Evolutionary conservation across 2,797 vertebrate species (phyloP).

Genomic region (Argya squamiceps): DNA sequence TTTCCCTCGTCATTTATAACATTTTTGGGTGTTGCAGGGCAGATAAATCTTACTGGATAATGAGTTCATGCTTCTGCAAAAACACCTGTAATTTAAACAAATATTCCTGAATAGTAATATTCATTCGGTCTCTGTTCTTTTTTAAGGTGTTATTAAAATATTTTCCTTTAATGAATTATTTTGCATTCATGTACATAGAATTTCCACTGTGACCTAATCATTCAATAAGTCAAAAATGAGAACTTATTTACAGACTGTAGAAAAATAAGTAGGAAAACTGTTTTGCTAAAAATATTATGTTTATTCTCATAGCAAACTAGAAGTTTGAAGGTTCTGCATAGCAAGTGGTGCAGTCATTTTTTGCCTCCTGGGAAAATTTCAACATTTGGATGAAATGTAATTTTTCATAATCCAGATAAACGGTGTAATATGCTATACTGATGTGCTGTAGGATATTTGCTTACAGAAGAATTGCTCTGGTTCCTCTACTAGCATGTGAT

Average conservation of each 20-base stretch:
- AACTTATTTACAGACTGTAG: neutral
- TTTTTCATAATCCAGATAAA: neutral
- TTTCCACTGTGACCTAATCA: neutral
- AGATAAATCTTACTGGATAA: neutral
- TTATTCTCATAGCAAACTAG: neutral
- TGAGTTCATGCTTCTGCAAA: neutral
- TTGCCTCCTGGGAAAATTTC: neutral
- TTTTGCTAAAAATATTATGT: neutral
- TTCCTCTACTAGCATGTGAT: neutral
- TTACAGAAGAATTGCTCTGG: neutral
- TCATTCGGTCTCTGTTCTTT: neutral
- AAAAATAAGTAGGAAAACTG: neutral
- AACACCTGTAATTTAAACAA: neutral
- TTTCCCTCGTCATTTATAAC: neutral
- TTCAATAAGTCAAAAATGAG: neutral
- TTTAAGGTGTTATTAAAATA: neutral
- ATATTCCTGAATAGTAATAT: neutral
- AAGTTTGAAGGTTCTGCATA: neutral
- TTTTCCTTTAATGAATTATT: neutral
- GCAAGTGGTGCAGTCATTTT: neutral
- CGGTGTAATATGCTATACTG: neutral
- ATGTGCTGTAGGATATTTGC: neutral
- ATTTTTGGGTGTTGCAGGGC: neutral
- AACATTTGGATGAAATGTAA: neutral
- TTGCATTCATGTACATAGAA: neutral